Evolutionary conservation across 1,140 invertebrate species (phyloP).

Genomic region (Atopsyche davidsoni): DNA sequence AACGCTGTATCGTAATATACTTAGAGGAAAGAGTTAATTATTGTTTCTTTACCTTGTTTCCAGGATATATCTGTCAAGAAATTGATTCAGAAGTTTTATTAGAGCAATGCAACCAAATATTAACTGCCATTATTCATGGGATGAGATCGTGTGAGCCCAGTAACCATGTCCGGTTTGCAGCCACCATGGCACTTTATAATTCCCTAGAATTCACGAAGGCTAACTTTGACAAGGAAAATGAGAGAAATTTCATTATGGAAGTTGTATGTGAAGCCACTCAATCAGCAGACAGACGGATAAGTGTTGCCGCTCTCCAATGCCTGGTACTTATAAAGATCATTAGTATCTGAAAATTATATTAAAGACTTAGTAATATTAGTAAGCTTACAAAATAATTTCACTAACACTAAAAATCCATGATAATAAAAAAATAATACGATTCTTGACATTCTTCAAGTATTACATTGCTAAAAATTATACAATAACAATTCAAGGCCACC

Average conservation of each 20-base stretch:
- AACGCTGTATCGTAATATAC: no score
- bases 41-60: no score
- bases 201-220: constrained; percentile 97
- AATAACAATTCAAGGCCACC: no score
- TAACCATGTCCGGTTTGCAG: constrained; percentile 85
- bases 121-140: constrained; percentile 98
- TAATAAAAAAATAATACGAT: no score
- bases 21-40: no score
- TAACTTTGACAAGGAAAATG: constrained; percentile 96
- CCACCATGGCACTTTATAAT: constrained; percentile 95
- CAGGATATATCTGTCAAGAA: constrained; percentile 70
- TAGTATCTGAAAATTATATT: no score
- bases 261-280: constrained; percentile 92
- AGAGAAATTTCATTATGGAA: constrained; percentile 99
- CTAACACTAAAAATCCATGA: no score
- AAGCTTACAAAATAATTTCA: no score
- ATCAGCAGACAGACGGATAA: constrained; percentile 77
- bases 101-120: constrained; percentile 88
- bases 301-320: constrained; percentile 95
- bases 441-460: no score
- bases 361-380: no score
- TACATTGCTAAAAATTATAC: no score
- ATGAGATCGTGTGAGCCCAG: constrained; percentile 82
- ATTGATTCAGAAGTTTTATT: constrained; percentile 88
- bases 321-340: constrained; percentile 64